Percentiles rank a stretch among this genome's conserved stretches.
Conservation (phyloP, 2,888 invertebrate genomes). For the Peribatodes rhomboidaria region DNA sequence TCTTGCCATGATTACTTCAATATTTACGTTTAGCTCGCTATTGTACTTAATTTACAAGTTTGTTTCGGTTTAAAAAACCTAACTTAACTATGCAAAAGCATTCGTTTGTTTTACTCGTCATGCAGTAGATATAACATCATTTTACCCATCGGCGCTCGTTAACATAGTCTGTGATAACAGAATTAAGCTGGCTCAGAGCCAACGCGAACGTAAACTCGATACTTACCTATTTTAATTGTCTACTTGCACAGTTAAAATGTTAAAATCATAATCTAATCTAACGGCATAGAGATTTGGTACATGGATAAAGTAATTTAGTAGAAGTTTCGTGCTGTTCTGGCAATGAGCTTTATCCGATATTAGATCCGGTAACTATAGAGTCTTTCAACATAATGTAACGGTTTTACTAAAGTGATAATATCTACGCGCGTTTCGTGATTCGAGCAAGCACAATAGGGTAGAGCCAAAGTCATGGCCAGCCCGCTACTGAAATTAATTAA, state of each 20-base stretch:
- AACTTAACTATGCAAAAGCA: too few relatives aligned
- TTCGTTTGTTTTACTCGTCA: too few relatives aligned
- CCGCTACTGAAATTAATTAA: neutral
- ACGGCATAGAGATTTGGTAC: constrained; percentile 61
- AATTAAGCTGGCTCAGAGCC: constrained; percentile 47
- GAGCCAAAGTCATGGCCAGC: constrained; percentile 30
- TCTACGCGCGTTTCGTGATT: constrained; percentile 14
- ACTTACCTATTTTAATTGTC: constrained; percentile 40
- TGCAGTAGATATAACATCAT: constrained; percentile 28
- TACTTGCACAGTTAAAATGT: constrained; percentile 41
- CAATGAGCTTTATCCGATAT: constrained; percentile 55
- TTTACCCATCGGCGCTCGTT: constrained; percentile 28
- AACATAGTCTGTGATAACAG: constrained; percentile 33
- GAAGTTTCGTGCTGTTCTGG: constrained; percentile 54
- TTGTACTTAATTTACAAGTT: too few relatives aligned
- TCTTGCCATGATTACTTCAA: too few relatives aligned
- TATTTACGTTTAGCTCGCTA: neutral
- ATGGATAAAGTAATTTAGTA: constrained; percentile 54
- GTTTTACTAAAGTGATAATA: constrained; percentile 42
- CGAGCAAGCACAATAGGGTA: neutral
- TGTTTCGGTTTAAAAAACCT: too few relatives aligned
- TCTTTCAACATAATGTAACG: constrained; percentile 61
- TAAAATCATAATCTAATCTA: constrained; percentile 48
- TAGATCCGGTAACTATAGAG: constrained; percentile 51
- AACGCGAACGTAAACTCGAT: constrained; percentile 45